A percentile compares a stretch with the other conserved stretches of the same genome.
phyloP scores from a whole-genome alignment of 1,140 invertebrate genomes.

The Zaprionus vittiger region DNA sequence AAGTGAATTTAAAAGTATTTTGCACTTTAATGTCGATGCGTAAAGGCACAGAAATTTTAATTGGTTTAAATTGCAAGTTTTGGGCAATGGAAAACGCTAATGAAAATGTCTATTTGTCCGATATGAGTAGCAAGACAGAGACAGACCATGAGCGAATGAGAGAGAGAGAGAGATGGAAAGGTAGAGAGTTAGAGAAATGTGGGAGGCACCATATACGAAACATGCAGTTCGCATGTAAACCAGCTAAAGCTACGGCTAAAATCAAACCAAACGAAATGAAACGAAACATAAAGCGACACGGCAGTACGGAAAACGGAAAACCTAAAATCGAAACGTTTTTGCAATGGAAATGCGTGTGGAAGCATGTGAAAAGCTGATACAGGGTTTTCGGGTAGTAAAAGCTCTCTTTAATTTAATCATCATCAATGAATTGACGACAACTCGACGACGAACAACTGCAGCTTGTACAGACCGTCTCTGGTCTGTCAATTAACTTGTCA shows the following conservation, averaged over 20 bases:
- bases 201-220: constrained; percentile 2
- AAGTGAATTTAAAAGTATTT: neutral
- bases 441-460: neutral
- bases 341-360: constrained; percentile 46
- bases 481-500: constrained; percentile 66
- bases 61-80: constrained; percentile 36
- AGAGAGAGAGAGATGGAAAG: neutral
- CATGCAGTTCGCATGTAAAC: constrained; percentile 46
- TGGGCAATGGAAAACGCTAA: constrained; percentile 21
- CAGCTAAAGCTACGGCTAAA: constrained; percentile 65
- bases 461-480: constrained; percentile 14
- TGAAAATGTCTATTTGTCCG: constrained; percentile 38
- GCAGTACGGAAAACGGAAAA: constrained; percentile 27
- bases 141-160: neutral
- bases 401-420: constrained; percentile 60
- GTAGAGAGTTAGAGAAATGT: neutral
- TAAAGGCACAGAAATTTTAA: constrained; percentile 1
- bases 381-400: neutral
- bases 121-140: constrained; percentile 11
- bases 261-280: constrained; percentile 59
- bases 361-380: neutral
- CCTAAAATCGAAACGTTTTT: constrained; percentile 58
- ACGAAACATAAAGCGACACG: constrained; percentile 24
- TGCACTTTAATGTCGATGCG: neutral
- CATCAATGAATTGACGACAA: constrained; percentile 37